Evolutionary conservation across 2,797 vertebrate genomes (phyloP).

Genomic region (Setipinna tenuifilis): DNA sequence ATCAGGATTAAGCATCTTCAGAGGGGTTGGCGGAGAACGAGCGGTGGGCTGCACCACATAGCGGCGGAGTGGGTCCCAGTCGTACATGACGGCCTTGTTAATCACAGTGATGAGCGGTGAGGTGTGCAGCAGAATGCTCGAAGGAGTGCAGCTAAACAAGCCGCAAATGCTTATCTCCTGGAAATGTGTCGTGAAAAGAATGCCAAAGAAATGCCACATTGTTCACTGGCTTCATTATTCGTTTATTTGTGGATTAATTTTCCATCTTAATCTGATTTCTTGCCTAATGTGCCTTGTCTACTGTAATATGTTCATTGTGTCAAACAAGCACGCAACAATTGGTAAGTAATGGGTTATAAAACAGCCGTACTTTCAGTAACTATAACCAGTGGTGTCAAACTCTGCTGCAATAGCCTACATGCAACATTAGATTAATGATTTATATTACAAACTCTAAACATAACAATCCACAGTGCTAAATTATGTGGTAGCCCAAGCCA

Average conservation of each 20-base stretch:
- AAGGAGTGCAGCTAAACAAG: slow-evolving; percentile 66
- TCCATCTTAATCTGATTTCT: slow-evolving; percentile 66
- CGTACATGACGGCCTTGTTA: slow-evolving; percentile 72
- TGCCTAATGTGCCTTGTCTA: slow-evolving; percentile 62
- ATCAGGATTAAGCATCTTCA: slow-evolving; percentile 62
- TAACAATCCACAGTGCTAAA: neutral
- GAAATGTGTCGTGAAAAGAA: slow-evolving; percentile 31
- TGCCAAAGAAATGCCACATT: neutral
- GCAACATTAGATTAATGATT: neutral
- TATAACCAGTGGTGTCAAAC: neutral
- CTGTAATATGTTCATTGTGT: slow-evolving; percentile 21
- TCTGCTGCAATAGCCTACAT: neutral
- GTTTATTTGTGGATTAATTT: slow-evolving; percentile 56
- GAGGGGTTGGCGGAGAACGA: slow-evolving; percentile 62
- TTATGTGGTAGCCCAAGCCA: neutral
- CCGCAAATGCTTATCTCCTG: slow-evolving; percentile 55
- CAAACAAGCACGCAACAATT: neutral
- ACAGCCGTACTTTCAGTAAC: neutral
- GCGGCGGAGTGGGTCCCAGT: slow-evolving; percentile 67
- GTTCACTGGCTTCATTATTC: slow-evolving; percentile 56
- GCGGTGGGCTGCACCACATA: slow-evolving; percentile 55
- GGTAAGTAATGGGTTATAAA: slow-evolving; percentile 7
- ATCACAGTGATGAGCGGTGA: slow-evolving; percentile 75
- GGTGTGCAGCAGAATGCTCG: slow-evolving; percentile 60
- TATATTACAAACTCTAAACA: neutral